These are phyloP conservation scores for Leptura quadrifasciata DNA, from an alignment of 2,888 invertebrate species.

Conservation along the genomic window DNA sequence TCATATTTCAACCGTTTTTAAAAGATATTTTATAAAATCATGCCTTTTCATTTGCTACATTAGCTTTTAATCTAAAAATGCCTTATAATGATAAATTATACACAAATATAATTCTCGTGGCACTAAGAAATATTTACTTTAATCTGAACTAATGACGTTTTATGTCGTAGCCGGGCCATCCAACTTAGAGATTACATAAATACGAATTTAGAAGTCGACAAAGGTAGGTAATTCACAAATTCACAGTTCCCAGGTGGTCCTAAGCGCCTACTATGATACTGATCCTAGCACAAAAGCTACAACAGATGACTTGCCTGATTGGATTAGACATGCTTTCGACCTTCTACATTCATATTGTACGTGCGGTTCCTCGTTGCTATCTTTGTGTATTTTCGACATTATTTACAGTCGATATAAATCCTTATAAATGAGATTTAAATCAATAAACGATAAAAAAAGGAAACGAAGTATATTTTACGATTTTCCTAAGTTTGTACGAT, in stretches of 20 bases:
- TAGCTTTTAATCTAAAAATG: no score
- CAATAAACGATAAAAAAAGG: no score
- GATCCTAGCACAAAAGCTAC: slow-evolving; percentile 45
- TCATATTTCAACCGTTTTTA: no score
- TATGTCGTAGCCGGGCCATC: neutral
- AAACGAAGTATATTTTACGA: no score
- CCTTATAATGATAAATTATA: neutral
- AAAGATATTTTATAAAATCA: no score
- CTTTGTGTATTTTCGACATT: slow-evolving; percentile 37
- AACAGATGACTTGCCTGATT: slow-evolving; percentile 52
- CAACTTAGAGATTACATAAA: slow-evolving; percentile 18
- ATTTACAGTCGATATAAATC: slow-evolving; percentile 44
- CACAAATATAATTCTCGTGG: neutral
- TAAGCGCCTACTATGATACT: slow-evolving; percentile 50
- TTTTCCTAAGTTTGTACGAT: no score
- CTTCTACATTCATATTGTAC: slow-evolving; percentile 36
- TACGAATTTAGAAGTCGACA: neutral
- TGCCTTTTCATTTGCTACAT: no score
- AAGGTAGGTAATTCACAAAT: slow-evolving; percentile 40
- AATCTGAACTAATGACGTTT: neutral
- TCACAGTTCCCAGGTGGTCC: slow-evolving; percentile 51
- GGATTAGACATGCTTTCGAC: slow-evolving; percentile 50
- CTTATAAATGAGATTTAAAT: slow-evolving; percentile 36
- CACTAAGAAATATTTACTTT: neutral
- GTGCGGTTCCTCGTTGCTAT: slow-evolving; percentile 29